Base-by-base conservation (phyloP, 2,888 invertebrate genomes). In the Trissoscelio sp. region DNA sequence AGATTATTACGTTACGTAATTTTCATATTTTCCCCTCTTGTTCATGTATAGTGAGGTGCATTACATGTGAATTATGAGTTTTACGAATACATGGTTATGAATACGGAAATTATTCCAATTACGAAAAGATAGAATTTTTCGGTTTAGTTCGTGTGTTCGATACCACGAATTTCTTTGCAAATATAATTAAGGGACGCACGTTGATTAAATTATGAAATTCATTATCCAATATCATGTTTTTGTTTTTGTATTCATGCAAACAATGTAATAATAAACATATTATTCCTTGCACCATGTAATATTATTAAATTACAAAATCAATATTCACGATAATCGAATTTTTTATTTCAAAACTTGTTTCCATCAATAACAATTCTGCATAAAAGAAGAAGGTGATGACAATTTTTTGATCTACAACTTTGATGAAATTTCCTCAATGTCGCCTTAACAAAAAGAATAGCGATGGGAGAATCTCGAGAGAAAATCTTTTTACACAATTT, bases 401-500 rank as follows among this genome's bases (percentile, higher is more conserved):
- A 14, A 14, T 42, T 42, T 42, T 14, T 16, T 57, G 11, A 57
- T 34, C 34, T 37, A 57, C 37, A 11, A 37, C 18, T 16, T 18
- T 20, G 20, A 57, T 34, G 4, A 37, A 20, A 57, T 57, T 37
- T 37, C 1, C 57, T 3, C 20, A 37, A 20, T 57, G 20, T 20
- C n/a, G 7, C n/a, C 37, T 9, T 3, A 37, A 37, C 3, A 37
- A 37, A 37, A 37, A n/a, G 37, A 11, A 37, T 24, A 22, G 24
- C 31, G 1, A 9, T 18, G 7, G 37, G 20, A 37, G 39, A 57
- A 37, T 37, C n/a, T 39, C 37, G 18, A n/a, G 12, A 22, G 20
- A 22, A 58, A 58, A 42, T 42, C 58, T 60, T 60, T 60, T 60
- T 16, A 60, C 24, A 16, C 22, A 44, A 46, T 37, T 64, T 48